These are phyloP conservation scores for Rhagophthalmus giganteus DNA, from an alignment of 2,888 invertebrate genomes.

Conservation along the genomic window DNA sequence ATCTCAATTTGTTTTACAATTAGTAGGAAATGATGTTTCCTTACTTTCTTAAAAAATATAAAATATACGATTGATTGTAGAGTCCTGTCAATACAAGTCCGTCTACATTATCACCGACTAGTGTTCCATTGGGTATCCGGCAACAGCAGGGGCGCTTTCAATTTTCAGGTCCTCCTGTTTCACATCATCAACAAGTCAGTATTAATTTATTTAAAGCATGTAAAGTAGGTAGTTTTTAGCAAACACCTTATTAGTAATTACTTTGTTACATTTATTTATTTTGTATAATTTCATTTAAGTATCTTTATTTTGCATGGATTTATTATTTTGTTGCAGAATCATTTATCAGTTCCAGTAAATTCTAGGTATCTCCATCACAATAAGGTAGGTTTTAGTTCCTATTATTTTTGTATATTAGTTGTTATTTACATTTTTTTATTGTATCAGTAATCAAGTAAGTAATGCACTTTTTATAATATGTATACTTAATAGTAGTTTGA, in stretches of 20 bases:
- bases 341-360: slow-evolving; percentile 85
- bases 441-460: slow-evolving; percentile 34
- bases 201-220: no score
- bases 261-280: no score
- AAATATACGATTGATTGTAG: no score
- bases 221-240: slow-evolving; percentile 33
- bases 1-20: no score
- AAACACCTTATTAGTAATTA: no score
- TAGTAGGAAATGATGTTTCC: no score
- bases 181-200: slow-evolving; percentile 37
- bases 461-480: not conserved
- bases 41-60: no score
- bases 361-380: slow-evolving; percentile 80
- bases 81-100: slow-evolving; percentile 72
- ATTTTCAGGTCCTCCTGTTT: slow-evolving; percentile 44
- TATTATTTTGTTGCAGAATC: slow-evolving; percentile 76
- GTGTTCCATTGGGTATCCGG: slow-evolving; percentile 60
- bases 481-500: not conserved
- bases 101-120: slow-evolving; percentile 70
- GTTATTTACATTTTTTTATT: slow-evolving; percentile 14
- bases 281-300: no score
- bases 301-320: slow-evolving; percentile 59
- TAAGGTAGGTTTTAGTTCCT: slow-evolving; percentile 67
- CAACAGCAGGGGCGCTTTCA: slow-evolving; percentile 51
- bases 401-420: slow-evolving; percentile 1